Evolutionary conservation across 2,113 vertebrate genomes (phyloP).

Genomic region (Dicentrarchus labrax): DNA sequence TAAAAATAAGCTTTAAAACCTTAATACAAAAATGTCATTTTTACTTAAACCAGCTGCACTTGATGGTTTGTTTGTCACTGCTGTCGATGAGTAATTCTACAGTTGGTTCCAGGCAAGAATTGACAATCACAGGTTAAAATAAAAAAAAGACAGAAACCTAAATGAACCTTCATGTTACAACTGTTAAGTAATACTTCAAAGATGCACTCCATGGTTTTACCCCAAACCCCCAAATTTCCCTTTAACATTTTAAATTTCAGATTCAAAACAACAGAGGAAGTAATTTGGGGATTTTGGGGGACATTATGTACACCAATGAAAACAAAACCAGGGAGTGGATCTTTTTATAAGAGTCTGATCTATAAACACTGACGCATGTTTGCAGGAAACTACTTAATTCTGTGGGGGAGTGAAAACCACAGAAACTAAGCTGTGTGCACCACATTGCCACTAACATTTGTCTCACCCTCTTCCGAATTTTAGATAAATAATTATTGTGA

Average conservation of each 20-base stretch:
- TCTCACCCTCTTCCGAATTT: neutral
- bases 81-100: neutral
- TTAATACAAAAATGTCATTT: slow-evolving; percentile 13
- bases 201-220: neutral
- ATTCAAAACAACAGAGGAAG: slow-evolving; percentile 1
- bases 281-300: neutral
- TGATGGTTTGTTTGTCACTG: neutral
- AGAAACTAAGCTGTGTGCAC: slow-evolving; percentile 1
- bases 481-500: neutral
- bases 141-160: neutral
- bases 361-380: slow-evolving; percentile 38
- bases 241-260: neutral
- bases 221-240: neutral
- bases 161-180: neutral
- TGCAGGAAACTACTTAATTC: slow-evolving; percentile 25
- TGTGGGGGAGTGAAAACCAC: slow-evolving; percentile 23
- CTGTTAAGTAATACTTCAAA: neutral
- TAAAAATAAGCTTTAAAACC: slow-evolving; percentile 12
- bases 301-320: neutral
- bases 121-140: slow-evolving; percentile 22
- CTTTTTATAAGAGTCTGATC: slow-evolving; percentile 6
- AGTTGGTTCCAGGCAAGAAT: neutral
- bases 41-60: slow-evolving; percentile 27
- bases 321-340: slow-evolving; percentile 25
- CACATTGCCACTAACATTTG: slow-evolving; percentile 26